phyloP scores from a whole-genome alignment of 2,888 invertebrate species.

The Dysmachus trigonus region DNA sequence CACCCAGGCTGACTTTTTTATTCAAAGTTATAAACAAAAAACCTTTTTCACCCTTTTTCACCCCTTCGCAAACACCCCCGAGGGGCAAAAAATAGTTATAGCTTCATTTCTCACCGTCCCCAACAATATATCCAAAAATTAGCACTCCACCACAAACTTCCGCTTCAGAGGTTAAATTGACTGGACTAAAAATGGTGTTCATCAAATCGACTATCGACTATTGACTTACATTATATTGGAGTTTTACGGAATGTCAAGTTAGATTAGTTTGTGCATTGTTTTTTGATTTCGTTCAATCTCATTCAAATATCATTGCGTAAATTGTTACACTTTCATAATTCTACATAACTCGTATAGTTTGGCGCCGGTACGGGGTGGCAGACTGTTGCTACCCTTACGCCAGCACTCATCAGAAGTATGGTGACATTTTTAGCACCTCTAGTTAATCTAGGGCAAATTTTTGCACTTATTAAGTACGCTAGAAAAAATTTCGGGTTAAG shows the following conservation, averaged over 20 bases:
- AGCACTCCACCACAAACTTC: too few species aligned
- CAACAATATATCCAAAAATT: too few species aligned
- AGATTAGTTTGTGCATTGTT: neutral
- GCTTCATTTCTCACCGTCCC: too few species aligned
- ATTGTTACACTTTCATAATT: neutral
- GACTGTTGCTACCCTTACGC: neutral
- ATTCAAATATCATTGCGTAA: neutral
- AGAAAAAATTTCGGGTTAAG: slow-evolving; percentile 5
- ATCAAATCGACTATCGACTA: neutral
- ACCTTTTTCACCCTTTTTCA: too few species aligned
- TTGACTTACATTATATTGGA: too few species aligned
- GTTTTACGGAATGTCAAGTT: neutral
- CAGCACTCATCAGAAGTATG: neutral
- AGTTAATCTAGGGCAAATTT: slow-evolving; percentile 11
- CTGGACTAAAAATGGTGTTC: too few species aligned
- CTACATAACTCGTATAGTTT: neutral
- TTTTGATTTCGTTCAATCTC: neutral
- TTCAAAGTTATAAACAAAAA: too few species aligned
- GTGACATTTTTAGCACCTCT: slow-evolving; percentile 12
- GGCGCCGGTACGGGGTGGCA: neutral
- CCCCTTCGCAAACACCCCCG: too few species aligned
- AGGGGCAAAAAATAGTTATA: too few species aligned
- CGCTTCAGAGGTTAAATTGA: too few species aligned
- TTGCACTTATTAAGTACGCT: slow-evolving; percentile 22
- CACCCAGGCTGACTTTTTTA: too few species aligned